These are phyloP conservation scores for Alligator sinensis DNA, from an alignment of 2,113 vertebrate genomes.

Conservation along the genomic window DNA sequence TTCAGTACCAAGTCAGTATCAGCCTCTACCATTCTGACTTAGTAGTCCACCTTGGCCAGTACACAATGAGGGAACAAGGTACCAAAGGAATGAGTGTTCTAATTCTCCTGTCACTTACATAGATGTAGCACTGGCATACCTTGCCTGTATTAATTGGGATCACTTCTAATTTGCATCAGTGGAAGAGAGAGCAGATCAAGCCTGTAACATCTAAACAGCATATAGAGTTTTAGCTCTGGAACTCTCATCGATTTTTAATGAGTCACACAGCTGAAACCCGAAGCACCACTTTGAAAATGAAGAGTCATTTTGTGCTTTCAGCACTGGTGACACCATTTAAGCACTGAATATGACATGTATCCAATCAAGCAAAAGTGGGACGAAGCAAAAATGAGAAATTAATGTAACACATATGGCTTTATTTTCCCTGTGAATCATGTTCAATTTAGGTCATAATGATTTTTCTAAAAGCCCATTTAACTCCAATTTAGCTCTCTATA, in stretches of 20 bases:
- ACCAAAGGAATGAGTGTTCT: neutral
- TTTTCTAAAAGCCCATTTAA: slow-evolving; percentile 69
- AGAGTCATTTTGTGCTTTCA: slow-evolving; percentile 28
- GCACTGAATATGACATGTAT: neutral
- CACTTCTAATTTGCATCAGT: neutral
- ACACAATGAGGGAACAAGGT: no score
- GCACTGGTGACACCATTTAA: neutral
- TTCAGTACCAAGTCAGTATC: no score
- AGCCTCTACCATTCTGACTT: no score
- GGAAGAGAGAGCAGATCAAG: neutral
- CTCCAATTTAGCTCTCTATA: slow-evolving; percentile 58
- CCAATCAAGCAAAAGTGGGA: slow-evolving; percentile 7
- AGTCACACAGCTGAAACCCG: neutral
- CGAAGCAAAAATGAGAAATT: slow-evolving; percentile 50
- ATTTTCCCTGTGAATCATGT: slow-evolving; percentile 67
- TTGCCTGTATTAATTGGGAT: rapidly evolving
- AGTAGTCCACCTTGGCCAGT: no score
- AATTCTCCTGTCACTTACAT: neutral
- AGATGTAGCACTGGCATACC: neutral
- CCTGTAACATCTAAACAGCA: neutral
- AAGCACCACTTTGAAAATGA: neutral
- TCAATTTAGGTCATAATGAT: slow-evolving; percentile 64
- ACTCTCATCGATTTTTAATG: neutral
- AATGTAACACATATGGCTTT: slow-evolving; percentile 68
- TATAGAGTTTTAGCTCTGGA: neutral